Evolutionary conservation across 2,888 invertebrate genomes (phyloP).

Genomic region (Augochlorella aurata): DNA sequence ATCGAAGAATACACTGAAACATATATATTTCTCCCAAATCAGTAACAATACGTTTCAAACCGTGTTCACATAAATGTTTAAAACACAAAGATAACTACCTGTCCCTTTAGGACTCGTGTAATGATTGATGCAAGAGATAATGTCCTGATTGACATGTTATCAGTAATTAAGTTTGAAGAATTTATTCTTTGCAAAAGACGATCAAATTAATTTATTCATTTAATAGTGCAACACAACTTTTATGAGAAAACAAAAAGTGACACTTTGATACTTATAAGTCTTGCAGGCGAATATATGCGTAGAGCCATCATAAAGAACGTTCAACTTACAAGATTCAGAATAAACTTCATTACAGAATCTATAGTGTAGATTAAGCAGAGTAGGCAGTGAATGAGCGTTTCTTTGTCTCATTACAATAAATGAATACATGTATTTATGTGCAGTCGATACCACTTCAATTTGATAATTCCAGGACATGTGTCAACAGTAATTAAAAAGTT

Average conservation of each 20-base stretch:
- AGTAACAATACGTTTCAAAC: neutral
- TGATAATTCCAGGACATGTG: neutral
- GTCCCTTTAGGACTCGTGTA: constrained; percentile 26
- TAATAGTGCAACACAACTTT: neutral
- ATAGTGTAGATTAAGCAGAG: constrained; percentile 28
- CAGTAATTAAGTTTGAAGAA: constrained; percentile 6
- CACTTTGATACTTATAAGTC: neutral
- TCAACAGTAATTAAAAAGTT: neutral
- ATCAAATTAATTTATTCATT: neutral
- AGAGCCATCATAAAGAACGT: constrained; percentile 35
- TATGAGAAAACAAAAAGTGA: neutral
- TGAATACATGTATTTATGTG: constrained; percentile 16
- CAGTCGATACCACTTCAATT: constrained; percentile 9
- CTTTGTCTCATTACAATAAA: constrained; percentile 48
- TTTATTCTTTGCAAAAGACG: neutral
- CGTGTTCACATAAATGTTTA: neutral
- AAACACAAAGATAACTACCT: constrained; percentile 42
- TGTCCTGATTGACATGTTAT: constrained; percentile 39
- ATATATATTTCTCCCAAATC: neutral
- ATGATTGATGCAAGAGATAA: constrained; percentile 27
- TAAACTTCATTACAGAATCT: constrained; percentile 20
- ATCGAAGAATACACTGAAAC: constrained; percentile 73
- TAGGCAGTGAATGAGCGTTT: constrained; percentile 34
- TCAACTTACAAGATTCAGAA: constrained; percentile 27
- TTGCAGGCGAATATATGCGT: constrained; percentile 8